Conservation (phyloP, 2,113 vertebrate species). For the Caranx melampygus region DNA sequence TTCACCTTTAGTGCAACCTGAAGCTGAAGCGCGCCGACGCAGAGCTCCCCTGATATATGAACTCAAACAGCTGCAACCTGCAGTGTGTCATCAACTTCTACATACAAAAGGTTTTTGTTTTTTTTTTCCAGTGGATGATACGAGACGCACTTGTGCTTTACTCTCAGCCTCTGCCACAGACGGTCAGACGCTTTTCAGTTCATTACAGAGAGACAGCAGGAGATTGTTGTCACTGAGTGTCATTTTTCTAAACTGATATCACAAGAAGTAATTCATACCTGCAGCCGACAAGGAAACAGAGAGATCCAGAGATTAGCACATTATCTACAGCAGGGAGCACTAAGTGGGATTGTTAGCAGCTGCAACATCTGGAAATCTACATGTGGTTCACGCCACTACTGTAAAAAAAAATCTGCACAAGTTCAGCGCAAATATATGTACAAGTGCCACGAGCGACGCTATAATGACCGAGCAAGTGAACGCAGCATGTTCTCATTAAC, state of each 20-base stretch:
- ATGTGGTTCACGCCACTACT: background rate
- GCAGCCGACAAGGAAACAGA: background rate
- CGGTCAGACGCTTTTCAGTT: slow-evolving; percentile 5
- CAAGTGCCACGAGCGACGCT: slow-evolving; percentile 31
- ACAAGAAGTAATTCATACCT: background rate
- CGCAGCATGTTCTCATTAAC: slow-evolving; percentile 41
- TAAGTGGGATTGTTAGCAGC: background rate
- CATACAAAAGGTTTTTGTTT: slow-evolving; percentile 23
- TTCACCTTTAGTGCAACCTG: slow-evolving; percentile 30
- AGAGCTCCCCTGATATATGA: background rate
- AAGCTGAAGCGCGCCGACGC: background rate
- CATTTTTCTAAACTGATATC: background rate
- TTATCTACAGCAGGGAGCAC: slow-evolving; percentile 18
- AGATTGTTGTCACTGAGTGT: background rate
- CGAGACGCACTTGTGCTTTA: slow-evolving; percentile 15
- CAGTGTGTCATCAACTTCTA: slow-evolving; percentile 33
- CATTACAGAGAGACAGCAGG: slow-evolving; percentile 19
- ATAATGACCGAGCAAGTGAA: slow-evolving; percentile 48
- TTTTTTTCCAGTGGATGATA: slow-evolving; percentile 18
- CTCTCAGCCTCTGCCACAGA: background rate
- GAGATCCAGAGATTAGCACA: background rate
- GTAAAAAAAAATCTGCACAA: background rate
- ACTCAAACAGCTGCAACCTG: slow-evolving; percentile 16
- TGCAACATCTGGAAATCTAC: slow-evolving; percentile 4
- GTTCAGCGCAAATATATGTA: slow-evolving; percentile 27